Percentiles rank a stretch among this genome's conserved stretches.
These are phyloP conservation scores for Cynoglossus semilaevis DNA, from an alignment of 2,113 vertebrate genomes.

Conservation along the genomic window DNA sequence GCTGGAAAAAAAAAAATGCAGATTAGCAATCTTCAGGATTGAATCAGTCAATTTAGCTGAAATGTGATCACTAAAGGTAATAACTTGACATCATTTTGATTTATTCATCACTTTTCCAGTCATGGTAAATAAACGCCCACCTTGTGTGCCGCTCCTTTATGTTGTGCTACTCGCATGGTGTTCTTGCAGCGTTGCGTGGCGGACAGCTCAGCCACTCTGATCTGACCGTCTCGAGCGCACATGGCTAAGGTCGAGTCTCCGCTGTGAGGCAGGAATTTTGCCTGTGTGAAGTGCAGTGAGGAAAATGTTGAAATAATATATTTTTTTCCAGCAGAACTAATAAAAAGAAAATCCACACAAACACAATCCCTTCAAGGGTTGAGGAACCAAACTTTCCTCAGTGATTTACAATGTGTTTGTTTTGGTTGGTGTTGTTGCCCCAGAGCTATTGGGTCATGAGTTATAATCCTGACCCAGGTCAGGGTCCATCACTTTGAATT, in stretches of 20 bases:
- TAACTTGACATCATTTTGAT: too few species aligned
- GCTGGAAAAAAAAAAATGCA: conserved; percentile 60
- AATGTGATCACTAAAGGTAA: background rate
- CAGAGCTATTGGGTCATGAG: too few species aligned
- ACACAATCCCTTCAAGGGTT: too few species aligned
- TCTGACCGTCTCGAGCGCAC: conserved; percentile 94
- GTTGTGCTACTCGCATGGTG: conserved; percentile 93
- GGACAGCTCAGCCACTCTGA: conserved; percentile 91
- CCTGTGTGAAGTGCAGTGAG: conserved; percentile 66
- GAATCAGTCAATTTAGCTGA: background rate
- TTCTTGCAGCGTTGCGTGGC: conserved; percentile 95
- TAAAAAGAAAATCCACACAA: too few species aligned
- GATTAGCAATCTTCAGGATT: background rate
- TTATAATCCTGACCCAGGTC: too few species aligned
- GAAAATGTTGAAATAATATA: background rate
- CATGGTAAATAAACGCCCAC: conserved; percentile 58
- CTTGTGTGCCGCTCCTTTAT: conserved; percentile 95
- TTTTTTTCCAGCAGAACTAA: background rate
- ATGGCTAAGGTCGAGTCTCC: conserved; percentile 94
- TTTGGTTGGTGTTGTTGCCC: too few species aligned
- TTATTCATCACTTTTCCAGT: too few species aligned
- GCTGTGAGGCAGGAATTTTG: conserved; percentile 96
- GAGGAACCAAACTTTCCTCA: too few species aligned
- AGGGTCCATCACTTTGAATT: too few species aligned
- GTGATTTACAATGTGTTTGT: too few species aligned